Conservation (phyloP, 1,140 invertebrate genomes). For the Drosophila kohkoa region DNA sequence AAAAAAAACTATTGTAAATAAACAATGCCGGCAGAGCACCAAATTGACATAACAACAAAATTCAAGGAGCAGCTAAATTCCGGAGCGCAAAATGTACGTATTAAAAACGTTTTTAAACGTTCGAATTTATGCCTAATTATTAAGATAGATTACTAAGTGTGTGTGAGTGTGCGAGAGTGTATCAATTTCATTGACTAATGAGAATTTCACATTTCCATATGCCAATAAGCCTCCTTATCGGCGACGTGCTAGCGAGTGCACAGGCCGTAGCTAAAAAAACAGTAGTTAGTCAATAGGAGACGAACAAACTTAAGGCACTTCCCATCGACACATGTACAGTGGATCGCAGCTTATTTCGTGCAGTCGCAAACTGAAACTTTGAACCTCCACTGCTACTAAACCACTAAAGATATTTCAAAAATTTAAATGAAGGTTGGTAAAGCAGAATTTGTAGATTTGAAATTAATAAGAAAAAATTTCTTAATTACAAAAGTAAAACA, state of each 20-base stretch:
- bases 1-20: neutral
- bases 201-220: slow-evolving; percentile 8
- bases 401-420: too few relatives aligned
- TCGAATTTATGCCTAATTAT: neutral
- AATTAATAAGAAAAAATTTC: too few relatives aligned
- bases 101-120: neutral
- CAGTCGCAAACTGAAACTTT: too few relatives aligned
- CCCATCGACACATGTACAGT: neutral
- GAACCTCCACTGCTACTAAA: too few relatives aligned
- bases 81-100: slow-evolving; percentile 6
- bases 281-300: slow-evolving; percentile 9
- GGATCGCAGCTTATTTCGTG: too few relatives aligned
- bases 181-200: slow-evolving; percentile 22
- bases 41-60: neutral
- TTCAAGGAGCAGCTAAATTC: neutral
- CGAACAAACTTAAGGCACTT: slow-evolving; percentile 2
- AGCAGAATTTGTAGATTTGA: too few relatives aligned
- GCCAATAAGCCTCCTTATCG: slow-evolving; percentile 40
- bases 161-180: neutral
- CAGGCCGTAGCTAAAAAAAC: neutral
- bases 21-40: neutral
- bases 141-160: neutral
- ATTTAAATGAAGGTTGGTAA: too few relatives aligned
- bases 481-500: too few relatives aligned
- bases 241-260: slow-evolving; percentile 39